These are phyloP conservation scores for Montipora foliosa DNA, from an alignment of 64 coral and sea anemone genomes.

Conservation along the genomic window DNA sequence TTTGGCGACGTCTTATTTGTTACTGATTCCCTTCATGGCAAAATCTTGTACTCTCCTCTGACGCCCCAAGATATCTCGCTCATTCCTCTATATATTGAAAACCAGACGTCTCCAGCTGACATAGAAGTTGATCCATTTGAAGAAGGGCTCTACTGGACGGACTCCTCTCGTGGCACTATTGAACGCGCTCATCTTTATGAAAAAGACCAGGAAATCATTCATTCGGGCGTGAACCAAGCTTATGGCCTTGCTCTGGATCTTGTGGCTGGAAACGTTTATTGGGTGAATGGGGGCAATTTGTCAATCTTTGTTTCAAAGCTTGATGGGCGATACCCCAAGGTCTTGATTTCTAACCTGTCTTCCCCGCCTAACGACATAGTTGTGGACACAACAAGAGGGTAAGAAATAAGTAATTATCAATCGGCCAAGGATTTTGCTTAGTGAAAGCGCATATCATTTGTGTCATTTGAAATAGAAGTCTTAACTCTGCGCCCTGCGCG, in stretches of 20 bases:
- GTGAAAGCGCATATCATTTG: too few relatives aligned
- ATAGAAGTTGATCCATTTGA: slow-evolving; percentile 61
- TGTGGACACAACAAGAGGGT: slow-evolving; percentile 52
- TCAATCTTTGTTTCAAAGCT: slow-evolving; percentile 45
- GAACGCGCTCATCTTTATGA: slow-evolving; percentile 21
- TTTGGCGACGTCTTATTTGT: slow-evolving; percentile 50
- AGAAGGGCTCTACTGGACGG: slow-evolving; percentile 47
- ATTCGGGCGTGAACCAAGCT: neutral
- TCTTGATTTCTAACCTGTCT: slow-evolving; percentile 17
- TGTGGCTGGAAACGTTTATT: slow-evolving; percentile 59
- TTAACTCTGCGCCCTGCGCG: too few relatives aligned
- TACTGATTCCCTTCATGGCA: neutral
- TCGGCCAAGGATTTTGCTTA: too few relatives aligned
- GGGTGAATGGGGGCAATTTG: neutral
- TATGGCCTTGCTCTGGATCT: slow-evolving; percentile 36
- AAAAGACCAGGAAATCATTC: slow-evolving; percentile 17
- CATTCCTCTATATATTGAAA: neutral
- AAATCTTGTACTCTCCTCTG: slow-evolving; percentile 24
- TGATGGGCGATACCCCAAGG: slow-evolving; percentile 13
- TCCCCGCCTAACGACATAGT: slow-evolving; percentile 4
- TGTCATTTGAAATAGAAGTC: too few relatives aligned
- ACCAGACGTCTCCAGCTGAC: neutral
- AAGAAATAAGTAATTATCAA: neutral
- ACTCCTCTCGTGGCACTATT: neutral
- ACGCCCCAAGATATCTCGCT: neutral